Percentiles rank a stretch among this genome's conserved stretches.
Conservation (phyloP, 2,888 invertebrate species). For the Dusona sp. region DNA sequence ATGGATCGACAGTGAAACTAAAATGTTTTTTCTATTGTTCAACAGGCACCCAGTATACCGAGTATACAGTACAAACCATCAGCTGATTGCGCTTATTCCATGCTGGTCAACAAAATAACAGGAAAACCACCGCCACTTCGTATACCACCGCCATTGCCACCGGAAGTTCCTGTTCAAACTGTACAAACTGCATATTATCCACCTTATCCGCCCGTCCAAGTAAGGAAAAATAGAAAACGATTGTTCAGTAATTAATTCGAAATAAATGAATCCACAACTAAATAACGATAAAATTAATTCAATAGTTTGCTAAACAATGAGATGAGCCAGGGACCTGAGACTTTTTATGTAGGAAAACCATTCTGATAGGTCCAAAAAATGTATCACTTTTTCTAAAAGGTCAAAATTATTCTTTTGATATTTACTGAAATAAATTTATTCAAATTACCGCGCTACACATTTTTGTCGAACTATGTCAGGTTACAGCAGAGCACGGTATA, state of each 20-base stretch:
- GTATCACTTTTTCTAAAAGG: too few relatives aligned
- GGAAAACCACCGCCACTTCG: conserved; percentile 86
- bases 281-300: background rate
- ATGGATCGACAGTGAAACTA: conserved; percentile 63
- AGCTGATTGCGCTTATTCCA: conserved; percentile 94
- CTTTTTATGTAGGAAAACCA: too few relatives aligned
- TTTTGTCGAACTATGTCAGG: too few relatives aligned
- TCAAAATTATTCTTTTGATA: too few relatives aligned
- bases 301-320: background rate
- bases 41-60: conserved; percentile 87
- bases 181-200: conserved; percentile 78
- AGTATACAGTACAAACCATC: conserved; percentile 92
- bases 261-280: background rate
- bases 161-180: conserved; percentile 75
- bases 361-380: too few relatives aligned
- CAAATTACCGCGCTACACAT: too few relatives aligned
- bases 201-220: conserved; percentile 75
- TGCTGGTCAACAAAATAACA: conserved; percentile 94
- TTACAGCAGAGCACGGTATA: too few relatives aligned
- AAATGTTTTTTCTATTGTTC: conserved; percentile 69
- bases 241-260: background rate
- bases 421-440: too few relatives aligned
- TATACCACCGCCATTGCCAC: conserved; percentile 71
- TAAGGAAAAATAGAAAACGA: conserved; percentile 62
- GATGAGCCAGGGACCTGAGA: too few relatives aligned